Conservation (phyloP, 2,113 vertebrate species). For the Megalops atlanticus region DNA sequence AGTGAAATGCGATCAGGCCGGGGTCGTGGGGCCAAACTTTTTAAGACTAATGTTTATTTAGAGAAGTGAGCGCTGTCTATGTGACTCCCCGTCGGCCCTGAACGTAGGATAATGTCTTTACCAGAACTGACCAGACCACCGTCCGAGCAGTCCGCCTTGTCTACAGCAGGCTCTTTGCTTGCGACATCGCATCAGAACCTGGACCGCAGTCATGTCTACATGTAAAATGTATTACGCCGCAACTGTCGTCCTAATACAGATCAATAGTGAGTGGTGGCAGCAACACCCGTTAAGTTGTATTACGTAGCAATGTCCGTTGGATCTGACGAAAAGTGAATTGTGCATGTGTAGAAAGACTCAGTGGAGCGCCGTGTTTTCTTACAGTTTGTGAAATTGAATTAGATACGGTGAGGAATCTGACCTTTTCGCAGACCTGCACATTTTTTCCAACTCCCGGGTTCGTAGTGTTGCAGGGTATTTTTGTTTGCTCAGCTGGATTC, state of each 20-base stretch:
- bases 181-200: constrained; percentile 26
- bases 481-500: constrained; percentile 81
- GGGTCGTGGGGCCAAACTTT: constrained; percentile 94
- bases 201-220: constrained; percentile 1
- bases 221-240: neutral
- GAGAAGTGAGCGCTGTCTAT: constrained; percentile 93
- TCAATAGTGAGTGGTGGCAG: neutral
- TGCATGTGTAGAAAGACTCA: constrained; percentile 1
- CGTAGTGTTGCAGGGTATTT: constrained; percentile 70
- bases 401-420: constrained; percentile 76
- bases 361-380: constrained; percentile 65
- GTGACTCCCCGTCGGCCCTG: constrained; percentile 80
- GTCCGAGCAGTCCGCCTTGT: constrained; percentile 55
- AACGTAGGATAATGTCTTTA: constrained; percentile 88
- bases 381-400: constrained; percentile 81
- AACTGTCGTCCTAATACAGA: neutral
- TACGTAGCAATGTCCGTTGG: neutral
- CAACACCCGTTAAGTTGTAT: neutral
- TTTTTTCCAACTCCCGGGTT: constrained; percentile 72
- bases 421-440: constrained; percentile 68
- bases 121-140: constrained; percentile 70
- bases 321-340: constrained; percentile 1
- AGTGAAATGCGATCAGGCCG: constrained; percentile 84
- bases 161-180: constrained; percentile 23
- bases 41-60: constrained; percentile 99